Evolutionary conservation across 2,888 invertebrate species (phyloP).

Genomic region (Harpalus rubripes): DNA sequence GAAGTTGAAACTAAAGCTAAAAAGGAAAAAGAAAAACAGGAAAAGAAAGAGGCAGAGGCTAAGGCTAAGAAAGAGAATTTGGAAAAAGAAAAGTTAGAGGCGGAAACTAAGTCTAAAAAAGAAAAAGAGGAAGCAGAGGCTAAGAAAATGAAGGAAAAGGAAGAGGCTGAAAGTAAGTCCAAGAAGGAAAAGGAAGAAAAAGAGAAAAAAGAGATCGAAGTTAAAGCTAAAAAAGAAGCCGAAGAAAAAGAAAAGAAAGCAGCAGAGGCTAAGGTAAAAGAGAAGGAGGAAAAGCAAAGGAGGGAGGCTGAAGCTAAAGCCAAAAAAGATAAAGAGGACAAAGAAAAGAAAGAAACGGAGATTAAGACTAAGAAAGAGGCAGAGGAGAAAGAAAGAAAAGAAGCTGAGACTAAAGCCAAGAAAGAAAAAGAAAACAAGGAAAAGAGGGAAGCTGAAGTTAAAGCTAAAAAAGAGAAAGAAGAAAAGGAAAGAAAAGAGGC

Average conservation of each 20-base stretch:
- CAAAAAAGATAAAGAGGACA: slow-evolving; percentile 32
- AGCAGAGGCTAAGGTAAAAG: slow-evolving; percentile 58
- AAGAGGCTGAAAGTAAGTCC: slow-evolving; percentile 44
- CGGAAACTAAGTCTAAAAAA: slow-evolving; percentile 48
- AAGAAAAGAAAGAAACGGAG: slow-evolving; percentile 68
- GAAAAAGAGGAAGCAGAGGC: slow-evolving; percentile 22
- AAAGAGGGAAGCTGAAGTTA: slow-evolving; percentile 69
- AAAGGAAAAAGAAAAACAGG: slow-evolving; percentile 66
- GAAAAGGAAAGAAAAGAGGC: slow-evolving; percentile 52
- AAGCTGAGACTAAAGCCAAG: slow-evolving; percentile 71
- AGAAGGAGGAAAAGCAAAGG: slow-evolving; percentile 53
- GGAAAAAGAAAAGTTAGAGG: slow-evolving; percentile 67
- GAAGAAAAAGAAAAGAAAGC: slow-evolving; percentile 53
- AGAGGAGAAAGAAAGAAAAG: slow-evolving; percentile 73
- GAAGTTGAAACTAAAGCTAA: slow-evolving; percentile 66
- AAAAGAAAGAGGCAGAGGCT: slow-evolving; percentile 64
- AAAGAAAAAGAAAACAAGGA: slow-evolving; percentile 72
- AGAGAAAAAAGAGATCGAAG: slow-evolving; percentile 40
- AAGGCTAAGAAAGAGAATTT: slow-evolving; percentile 67
- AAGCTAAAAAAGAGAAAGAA: slow-evolving; percentile 36
- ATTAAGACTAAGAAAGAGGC: slow-evolving; percentile 71
- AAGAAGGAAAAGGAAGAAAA: slow-evolving; percentile 67
- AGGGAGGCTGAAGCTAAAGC: slow-evolving; percentile 1
- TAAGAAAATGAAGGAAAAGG: slow-evolving; percentile 2
- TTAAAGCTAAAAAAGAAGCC: slow-evolving; percentile 69